A percentile compares a stretch with the other conserved stretches of the same genome.
phyloP scores from a whole-genome alignment of 1,140 invertebrate species.

The Brachystomella parvula region DNA sequence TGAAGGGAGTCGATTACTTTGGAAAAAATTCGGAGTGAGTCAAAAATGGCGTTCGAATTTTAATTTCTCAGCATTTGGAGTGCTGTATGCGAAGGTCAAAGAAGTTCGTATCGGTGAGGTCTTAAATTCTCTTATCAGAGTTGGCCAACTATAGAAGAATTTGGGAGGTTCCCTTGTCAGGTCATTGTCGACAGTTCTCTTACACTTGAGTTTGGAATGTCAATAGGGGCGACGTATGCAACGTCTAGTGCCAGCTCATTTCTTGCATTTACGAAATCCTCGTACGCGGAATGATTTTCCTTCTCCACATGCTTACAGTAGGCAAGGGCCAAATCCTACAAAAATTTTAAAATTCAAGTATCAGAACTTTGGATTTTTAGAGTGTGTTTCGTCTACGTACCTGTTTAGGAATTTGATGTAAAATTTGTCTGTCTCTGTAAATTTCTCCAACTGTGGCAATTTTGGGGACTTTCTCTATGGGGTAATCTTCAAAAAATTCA shows the following conservation, averaged over 20 bases:
- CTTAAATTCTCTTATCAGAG: too few species aligned
- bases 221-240: slow-evolving; percentile 59
- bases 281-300: slow-evolving; percentile 64
- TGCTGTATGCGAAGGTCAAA: too few species aligned
- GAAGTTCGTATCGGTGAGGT: too few species aligned
- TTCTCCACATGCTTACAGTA: slow-evolving; percentile 65
- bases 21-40: too few species aligned
- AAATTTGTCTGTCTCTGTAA: slow-evolving; percentile 69
- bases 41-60: too few species aligned
- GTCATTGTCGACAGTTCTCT: too few species aligned
- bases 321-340: slow-evolving; percentile 70
- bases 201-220: slow-evolving; percentile 46
- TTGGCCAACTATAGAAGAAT: too few species aligned
- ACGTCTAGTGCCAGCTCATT: slow-evolving; percentile 94
- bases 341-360: slow-evolving; percentile 2
- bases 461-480: slow-evolving; percentile 63
- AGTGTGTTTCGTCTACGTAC: too few species aligned
- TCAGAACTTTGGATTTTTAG: not conserved
- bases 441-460: slow-evolving; percentile 67
- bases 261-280: slow-evolving; percentile 81
- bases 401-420: slow-evolving; percentile 85
- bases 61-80: too few species aligned
- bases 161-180: too few species aligned
- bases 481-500: slow-evolving; percentile 33
- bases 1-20: too few species aligned